A percentile compares a stretch with the other conserved stretches of the same genome.
Conservation (phyloP, 2,113 vertebrate species). For the Campylomormyrus tamandua region DNA sequence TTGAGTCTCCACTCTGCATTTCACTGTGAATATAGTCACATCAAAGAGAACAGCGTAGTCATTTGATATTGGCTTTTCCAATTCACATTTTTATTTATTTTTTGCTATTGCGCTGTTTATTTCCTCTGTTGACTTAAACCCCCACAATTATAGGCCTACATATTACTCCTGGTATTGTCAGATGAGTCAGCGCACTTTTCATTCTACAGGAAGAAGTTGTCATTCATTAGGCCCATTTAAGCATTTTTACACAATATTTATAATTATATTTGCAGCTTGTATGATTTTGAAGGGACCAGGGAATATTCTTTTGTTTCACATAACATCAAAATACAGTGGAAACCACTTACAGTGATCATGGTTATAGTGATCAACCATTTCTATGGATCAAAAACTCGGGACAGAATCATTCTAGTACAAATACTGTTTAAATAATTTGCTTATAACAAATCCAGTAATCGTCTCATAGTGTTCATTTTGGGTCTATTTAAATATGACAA, state of each 20-base stretch:
- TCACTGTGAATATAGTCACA: background rate
- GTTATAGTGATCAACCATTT: too few species aligned
- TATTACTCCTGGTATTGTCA: background rate
- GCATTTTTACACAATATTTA: background rate
- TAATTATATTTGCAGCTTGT: background rate
- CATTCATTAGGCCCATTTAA: background rate
- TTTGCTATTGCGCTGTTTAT: background rate
- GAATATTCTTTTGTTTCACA: background rate
- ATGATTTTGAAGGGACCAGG: background rate
- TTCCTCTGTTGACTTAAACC: background rate
- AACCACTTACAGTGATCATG: too few species aligned
- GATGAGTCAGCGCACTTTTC: background rate
- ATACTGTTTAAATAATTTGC: too few species aligned
- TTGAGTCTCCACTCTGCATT: background rate
- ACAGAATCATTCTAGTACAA: too few species aligned
- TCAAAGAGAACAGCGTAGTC: slow-evolving; percentile 9
- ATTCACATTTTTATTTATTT: background rate
- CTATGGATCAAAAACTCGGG: too few species aligned
- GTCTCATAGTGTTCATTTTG: too few species aligned
- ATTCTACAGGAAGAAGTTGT: background rate
- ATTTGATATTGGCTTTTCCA: background rate
- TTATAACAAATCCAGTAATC: too few species aligned
- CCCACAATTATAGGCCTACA: background rate
- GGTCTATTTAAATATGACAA: too few species aligned
- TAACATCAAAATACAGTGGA: background rate